A percentile compares a stretch with the other conserved stretches of the same genome.
Evolutionary conservation across 2,797 vertebrate genomes (phyloP).

Genomic region (Falco berigora): DNA sequence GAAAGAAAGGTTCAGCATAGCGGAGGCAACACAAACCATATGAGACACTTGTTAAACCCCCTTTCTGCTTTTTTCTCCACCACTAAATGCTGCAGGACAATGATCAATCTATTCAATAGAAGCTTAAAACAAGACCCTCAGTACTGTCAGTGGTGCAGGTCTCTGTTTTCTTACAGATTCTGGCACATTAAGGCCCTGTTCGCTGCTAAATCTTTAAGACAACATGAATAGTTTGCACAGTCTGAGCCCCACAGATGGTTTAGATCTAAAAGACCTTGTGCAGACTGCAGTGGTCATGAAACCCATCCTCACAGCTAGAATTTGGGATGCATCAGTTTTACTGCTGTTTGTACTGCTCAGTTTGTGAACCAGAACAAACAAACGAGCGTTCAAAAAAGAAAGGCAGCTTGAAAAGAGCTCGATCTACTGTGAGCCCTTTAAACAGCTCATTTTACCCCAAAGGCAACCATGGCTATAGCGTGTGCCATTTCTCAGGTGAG

Average conservation of each 20-base stretch:
- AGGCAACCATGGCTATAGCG: background rate
- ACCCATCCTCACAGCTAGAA: constrained; percentile 8
- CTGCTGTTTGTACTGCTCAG: background rate
- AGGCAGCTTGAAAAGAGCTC: background rate
- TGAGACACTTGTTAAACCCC: constrained; percentile 45
- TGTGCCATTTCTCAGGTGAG: background rate
- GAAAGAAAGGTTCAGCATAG: constrained; percentile 37
- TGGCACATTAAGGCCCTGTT: background rate
- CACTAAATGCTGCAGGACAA: constrained; percentile 17
- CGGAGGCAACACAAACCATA: constrained; percentile 47
- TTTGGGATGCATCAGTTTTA: constrained; percentile 26
- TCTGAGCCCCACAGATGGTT: constrained; percentile 42
- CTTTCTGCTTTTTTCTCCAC: background rate
- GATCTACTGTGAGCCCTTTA: background rate
- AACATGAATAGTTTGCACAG: constrained; percentile 35
- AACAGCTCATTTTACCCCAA: background rate
- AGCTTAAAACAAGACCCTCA: constrained; percentile 36
- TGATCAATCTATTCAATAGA: constrained; percentile 29
- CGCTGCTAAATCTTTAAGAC: constrained; percentile 25
- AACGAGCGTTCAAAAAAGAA: background rate
- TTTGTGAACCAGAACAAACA: background rate
- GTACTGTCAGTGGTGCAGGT: constrained; percentile 16
- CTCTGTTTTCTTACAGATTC: constrained; percentile 6
- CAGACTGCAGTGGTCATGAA: constrained; percentile 13
- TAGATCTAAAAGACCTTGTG: constrained; percentile 26